Conservation (phyloP, 2,888 invertebrate genomes). For the Schizotus pectinicornis region DNA sequence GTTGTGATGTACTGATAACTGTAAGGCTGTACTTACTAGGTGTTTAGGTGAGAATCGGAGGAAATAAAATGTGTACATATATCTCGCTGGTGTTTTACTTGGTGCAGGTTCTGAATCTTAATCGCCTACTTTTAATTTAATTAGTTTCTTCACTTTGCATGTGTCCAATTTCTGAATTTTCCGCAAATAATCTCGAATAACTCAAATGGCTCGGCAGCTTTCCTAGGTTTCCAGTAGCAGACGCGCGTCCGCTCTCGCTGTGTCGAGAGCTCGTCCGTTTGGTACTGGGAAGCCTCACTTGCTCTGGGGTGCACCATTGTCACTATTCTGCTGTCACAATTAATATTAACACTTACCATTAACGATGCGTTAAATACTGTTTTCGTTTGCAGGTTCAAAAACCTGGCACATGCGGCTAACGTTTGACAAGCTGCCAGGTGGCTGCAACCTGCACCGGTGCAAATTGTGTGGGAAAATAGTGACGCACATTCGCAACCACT, state of each 20-base stretch:
- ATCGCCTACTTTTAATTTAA: conserved; percentile 28
- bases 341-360: conserved; percentile 38
- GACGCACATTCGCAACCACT: conserved; percentile 93
- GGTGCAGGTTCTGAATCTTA: conserved; percentile 37
- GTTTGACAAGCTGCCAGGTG: conserved; percentile 91
- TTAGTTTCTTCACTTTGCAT: conserved; percentile 41
- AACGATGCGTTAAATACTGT: conserved; percentile 47
- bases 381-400: conserved; percentile 87
- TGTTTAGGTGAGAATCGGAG: not conserved
- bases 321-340: conserved; percentile 57
- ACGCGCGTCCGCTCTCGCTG: not conserved
- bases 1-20: not conserved
- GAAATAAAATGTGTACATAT: conserved; percentile 9
- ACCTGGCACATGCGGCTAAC: conserved; percentile 95
- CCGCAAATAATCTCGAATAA: conserved; percentile 48
- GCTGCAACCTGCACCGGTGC: conserved; percentile 92
- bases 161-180: conserved; percentile 42
- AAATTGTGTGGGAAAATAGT: conserved; percentile 94
- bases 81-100: conserved; percentile 21
- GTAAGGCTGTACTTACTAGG: not conserved
- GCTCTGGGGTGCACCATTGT: conserved; percentile 58
- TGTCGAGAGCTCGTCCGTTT: conserved; percentile 4
- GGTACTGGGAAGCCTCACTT: conserved; percentile 39
- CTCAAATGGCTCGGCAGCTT: conserved; percentile 50
- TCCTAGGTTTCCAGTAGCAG: conserved; percentile 36